Conservation (phyloP, 2,797 vertebrate species). For the Melanotaenia nigrans region DNA sequence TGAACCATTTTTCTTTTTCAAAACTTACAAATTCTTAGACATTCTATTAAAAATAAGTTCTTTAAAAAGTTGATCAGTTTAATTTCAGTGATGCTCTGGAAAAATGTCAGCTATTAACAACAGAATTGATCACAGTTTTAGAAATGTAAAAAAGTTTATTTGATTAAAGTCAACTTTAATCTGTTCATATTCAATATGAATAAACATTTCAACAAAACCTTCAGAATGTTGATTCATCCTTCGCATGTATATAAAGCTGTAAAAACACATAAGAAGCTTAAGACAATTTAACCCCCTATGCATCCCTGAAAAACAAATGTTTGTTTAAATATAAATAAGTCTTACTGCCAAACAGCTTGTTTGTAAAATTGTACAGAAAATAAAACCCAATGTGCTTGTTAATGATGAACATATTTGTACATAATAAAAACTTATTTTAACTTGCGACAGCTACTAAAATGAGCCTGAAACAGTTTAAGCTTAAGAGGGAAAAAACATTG, state of each 20-base stretch:
- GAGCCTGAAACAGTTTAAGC: neutral
- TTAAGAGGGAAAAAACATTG: neutral
- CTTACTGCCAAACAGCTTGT: neutral
- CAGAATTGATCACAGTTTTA: neutral
- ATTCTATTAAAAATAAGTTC: neutral
- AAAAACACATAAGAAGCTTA: neutral
- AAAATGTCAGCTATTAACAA: neutral
- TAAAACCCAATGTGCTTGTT: neutral
- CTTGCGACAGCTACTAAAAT: neutral
- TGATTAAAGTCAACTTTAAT: neutral
- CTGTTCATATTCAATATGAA: conserved; percentile 51
- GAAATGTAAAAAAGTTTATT: neutral
- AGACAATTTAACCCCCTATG: neutral
- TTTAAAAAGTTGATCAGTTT: neutral
- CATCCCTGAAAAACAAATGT: conserved; percentile 11
- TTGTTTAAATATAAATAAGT: neutral
- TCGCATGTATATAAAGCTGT: neutral
- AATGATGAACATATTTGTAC: neutral
- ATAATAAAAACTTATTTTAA: neutral
- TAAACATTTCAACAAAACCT: conserved; percentile 28
- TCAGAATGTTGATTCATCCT: neutral
- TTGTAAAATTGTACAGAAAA: neutral
- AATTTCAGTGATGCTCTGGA: neutral
- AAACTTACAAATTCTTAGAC: neutral
- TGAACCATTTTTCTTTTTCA: neutral